phyloP scores from a whole-genome alignment of 1,140 invertebrate genomes.

The Drosophila seguyi region DNA sequence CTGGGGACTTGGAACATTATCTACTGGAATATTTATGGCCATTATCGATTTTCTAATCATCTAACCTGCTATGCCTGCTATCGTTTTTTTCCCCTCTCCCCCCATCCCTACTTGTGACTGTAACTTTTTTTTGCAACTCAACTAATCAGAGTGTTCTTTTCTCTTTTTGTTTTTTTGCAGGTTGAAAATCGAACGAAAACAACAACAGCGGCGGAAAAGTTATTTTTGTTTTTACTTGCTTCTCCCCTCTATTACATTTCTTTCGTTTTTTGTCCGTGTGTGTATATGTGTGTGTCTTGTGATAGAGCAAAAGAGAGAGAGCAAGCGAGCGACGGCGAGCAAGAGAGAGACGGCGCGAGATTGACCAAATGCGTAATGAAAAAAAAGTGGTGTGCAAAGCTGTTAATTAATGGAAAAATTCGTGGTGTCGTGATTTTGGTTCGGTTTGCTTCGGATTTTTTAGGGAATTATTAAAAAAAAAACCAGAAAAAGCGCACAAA shows the following conservation, averaged over 20 bases:
- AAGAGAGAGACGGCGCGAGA: constrained; percentile 15
- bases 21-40: constrained; percentile 48
- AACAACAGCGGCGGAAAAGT: constrained; percentile 11
- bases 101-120: neutral
- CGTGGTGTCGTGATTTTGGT: constrained; percentile 22
- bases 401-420: constrained; percentile 79
- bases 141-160: constrained; percentile 34
- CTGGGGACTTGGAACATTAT: constrained; percentile 21
- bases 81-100: neutral
- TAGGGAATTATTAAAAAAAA: constrained; percentile 11
- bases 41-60: constrained; percentile 53
- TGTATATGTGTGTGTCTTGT: constrained; percentile 29
- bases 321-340: constrained; percentile 2
- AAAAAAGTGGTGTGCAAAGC: constrained; percentile 59
- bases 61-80: constrained; percentile 40
- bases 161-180: constrained; percentile 18
- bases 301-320: constrained; percentile 16
- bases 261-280: constrained; percentile 20
- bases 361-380: constrained; percentile 13
- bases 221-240: constrained; percentile 21
- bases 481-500: neutral
- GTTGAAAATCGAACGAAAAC: constrained; percentile 21
- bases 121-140: constrained; percentile 35
- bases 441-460: constrained; percentile 14
- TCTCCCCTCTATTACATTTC: neutral